Percentiles rank a stretch among this genome's conserved stretches.
These are phyloP conservation scores for Euglossa dilemma DNA, from an alignment of 1,140 invertebrate species.

Conservation along the genomic window DNA sequence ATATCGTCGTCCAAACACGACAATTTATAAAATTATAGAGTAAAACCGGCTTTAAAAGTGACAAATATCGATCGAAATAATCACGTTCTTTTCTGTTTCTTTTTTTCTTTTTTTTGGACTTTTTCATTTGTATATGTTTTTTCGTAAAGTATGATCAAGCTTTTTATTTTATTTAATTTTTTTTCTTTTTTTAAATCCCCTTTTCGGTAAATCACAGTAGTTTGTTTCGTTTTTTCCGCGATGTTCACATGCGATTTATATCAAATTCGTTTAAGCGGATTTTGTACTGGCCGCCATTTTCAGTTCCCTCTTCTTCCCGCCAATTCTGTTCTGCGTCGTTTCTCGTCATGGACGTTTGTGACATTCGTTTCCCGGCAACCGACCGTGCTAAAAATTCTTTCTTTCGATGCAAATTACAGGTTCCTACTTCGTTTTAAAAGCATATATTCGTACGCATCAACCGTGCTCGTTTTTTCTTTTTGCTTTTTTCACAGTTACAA, in stretches of 20 bases:
- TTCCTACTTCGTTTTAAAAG: slow-evolving; percentile 60
- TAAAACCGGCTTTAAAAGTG: slow-evolving; percentile 14
- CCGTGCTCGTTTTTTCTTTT: not conserved
- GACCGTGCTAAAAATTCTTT: slow-evolving; percentile 47
- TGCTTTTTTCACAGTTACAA: not conserved
- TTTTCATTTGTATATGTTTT: not conserved
- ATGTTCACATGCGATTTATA: slow-evolving; percentile 24
- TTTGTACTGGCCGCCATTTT: not conserved
- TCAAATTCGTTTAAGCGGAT: not conserved
- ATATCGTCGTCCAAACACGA: slow-evolving; percentile 12
- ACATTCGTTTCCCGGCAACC: slow-evolving; percentile 45
- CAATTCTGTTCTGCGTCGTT: slow-evolving; percentile 47
- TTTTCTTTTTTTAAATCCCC: not conserved
- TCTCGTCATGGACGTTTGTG: slow-evolving; percentile 56
- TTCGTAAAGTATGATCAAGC: not conserved
- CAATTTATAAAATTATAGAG: slow-evolving; percentile 42
- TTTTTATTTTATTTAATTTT: too few relatives aligned
- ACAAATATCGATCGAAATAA: slow-evolving; percentile 28
- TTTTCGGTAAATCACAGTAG: slow-evolving; percentile 33
- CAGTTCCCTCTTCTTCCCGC: slow-evolving; percentile 13
- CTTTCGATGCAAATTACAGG: slow-evolving; percentile 52
- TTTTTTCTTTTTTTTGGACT: not conserved
- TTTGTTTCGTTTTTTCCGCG: not conserved
- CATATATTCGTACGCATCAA: slow-evolving; percentile 48
- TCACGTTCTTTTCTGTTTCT: not conserved